Evolutionary conservation across 2,888 invertebrate species (phyloP).

Genomic region (Petrolisthes cinctipes): DNA sequence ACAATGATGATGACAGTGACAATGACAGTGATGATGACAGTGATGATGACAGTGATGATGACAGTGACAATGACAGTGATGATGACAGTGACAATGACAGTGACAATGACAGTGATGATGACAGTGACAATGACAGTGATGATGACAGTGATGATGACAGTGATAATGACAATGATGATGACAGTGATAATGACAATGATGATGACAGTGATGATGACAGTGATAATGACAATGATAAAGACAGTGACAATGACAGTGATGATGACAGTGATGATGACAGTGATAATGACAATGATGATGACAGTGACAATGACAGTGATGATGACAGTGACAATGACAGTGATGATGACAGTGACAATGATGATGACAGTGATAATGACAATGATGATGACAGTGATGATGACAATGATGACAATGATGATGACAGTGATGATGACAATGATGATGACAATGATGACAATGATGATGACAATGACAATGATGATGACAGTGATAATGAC

Average conservation of each 20-base stretch:
- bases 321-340: neutral
- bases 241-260: neutral
- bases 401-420: neutral
- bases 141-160: neutral
- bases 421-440: neutral
- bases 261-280: neutral
- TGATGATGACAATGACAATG: conserved; percentile 5
- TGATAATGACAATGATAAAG: neutral
- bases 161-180: neutral
- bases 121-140: neutral
- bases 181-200: neutral
- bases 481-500: neutral
- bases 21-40: neutral
- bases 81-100: neutral
- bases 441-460: neutral
- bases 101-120: neutral
- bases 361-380: conserved; percentile 1
- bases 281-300: neutral
- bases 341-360: neutral
- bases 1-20: conserved; percentile 2
- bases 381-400: neutral
- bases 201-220: neutral
- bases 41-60: neutral
- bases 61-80: neutral
- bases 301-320: neutral